Base-by-base conservation (phyloP, 2,113 vertebrate genomes). In the Microtus oregoni region DNA sequence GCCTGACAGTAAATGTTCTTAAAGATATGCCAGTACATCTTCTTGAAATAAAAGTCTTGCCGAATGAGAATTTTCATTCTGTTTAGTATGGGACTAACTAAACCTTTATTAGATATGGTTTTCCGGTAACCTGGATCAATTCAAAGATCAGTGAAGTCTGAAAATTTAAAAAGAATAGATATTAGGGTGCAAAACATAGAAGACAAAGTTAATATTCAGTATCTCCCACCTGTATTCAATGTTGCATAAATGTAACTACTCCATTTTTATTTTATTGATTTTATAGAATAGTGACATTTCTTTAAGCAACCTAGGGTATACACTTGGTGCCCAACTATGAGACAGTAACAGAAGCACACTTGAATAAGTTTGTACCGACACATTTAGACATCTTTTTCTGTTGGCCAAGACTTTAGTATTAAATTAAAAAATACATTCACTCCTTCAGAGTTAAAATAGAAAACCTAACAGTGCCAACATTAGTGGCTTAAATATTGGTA, bases 401-500 rank as follows among this genome's bases (percentile, higher is more conserved):
- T 96, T 97, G 70, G 76, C 92, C 86, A 97, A 96, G 86, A 97
- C 95, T 98, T 97, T 97, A 96, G 90, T 96, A 98, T 86, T 97
- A 97, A 97, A 97, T 97, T 98, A 89, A 97, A 95, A 98, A 97
- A 95, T 93, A 96, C 76, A 96, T 93, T 96, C 89, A 97, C 83
- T 97, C 94, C 92, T 96, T 96, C 95, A 94, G 89, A 96, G 94
- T 97, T 96, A 98, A 97, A 96, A 95, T 90, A 97, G 96, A 98
- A 97, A 97, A 95, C 86, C 92, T 95, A 96, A 95, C 90, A 97
- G 58, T 95, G 88, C 94, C 94, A 97, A 94, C 41, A 95, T 67
- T 6, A 97, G 52, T 95, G 97, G 96, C 94, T 96, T 95, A 97
- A 96, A 90, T 94, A 97, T 75, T 98, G 97, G 98, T 94, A 98